phyloP scores from a whole-genome alignment of 1,140 invertebrate species.

The Drosophila pseudoananassae region DNA sequence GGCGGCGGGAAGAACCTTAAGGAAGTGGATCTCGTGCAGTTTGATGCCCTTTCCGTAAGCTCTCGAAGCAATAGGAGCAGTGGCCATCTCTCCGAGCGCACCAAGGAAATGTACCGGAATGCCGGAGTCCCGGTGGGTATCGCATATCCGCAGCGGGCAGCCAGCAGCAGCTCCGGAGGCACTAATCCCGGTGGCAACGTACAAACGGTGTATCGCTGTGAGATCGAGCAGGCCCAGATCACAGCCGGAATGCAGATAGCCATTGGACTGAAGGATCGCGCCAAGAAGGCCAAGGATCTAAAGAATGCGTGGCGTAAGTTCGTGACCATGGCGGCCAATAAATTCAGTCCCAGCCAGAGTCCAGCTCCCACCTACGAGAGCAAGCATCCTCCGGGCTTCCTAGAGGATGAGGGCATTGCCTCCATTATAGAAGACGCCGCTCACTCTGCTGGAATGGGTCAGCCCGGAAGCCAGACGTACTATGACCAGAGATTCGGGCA shows the following conservation, averaged over 20 bases:
- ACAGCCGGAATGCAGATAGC: conserved; percentile 83
- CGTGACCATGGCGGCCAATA: conserved; percentile 82
- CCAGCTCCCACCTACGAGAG: conserved; percentile 71
- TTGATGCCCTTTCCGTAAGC: conserved; percentile 76
- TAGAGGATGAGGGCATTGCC: conserved; percentile 81
- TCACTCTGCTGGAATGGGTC: conserved; percentile 20
- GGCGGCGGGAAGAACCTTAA: conserved; percentile 58
- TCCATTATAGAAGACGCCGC: conserved; percentile 76
- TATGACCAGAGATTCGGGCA: conserved; percentile 81
- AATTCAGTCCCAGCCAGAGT: conserved; percentile 80
- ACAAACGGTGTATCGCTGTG: conserved; percentile 81
- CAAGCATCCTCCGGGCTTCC: conserved; percentile 55
- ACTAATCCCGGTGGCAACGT: conserved; percentile 45
- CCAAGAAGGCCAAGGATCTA: conserved; percentile 79
- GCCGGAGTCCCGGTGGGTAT: conserved; percentile 79
- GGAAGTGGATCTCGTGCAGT: conserved; percentile 72
- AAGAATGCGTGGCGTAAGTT: conserved; percentile 84
- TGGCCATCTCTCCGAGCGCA: conserved; percentile 76
- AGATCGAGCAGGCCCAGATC: conserved; percentile 75
- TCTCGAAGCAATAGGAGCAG: conserved; percentile 80
- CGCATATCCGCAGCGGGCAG: conserved; percentile 75
- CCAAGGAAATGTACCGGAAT: conserved; percentile 81
- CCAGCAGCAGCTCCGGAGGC: conserved; percentile 47
- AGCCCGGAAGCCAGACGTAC: conserved; percentile 67
- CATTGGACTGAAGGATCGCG: conserved; percentile 78